Evolutionary conservation across 2,797 vertebrate species (phyloP), one percentile per base, ranked within the genome.

Genomic region (Myotis vivesi): DNA sequence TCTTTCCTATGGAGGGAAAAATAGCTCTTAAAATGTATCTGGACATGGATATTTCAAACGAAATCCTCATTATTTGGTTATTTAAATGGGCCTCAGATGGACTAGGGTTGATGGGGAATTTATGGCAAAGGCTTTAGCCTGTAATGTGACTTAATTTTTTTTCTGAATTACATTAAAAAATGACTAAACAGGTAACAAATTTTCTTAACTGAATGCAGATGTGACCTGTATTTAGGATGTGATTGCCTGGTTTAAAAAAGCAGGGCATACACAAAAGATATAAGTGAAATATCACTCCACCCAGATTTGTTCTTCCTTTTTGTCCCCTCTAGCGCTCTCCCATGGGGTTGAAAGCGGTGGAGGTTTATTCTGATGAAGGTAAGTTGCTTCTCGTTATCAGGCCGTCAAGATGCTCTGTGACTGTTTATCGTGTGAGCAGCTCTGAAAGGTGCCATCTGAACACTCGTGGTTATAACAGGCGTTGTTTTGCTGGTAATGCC

Each of bases 311-410:
- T 89, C 97, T 90, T 96, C 93, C 91, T 66, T 95, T 91, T 91
- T 96, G 83, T 96, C 92, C 86, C 96, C 94, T 97, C 97, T 96
- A 97, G 95, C 76, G 97, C 94, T 94, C 98, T 98, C 9, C 17
- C 85, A 97, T n/a, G 33, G 90, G 97, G 95, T 92, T 97, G 95
- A 97, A 98, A 97, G 55, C 96, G 92, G 90, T 87, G 62, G 97
- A 97, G 98, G 98, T 98, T 98, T 98, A 98, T 98, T 98, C 96
- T 97, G 95, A 98, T 96, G 97, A 95, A 96, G 95, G 95, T 96
- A 97, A 97, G 95, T 97, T 95, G 96, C 95, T 97, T 96, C 97
- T 86, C 23, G 93, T 98, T 97, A 98, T 97, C 97, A 95, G 96
- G 95, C 97, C 93, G 87, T 96, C 96, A 98, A 97, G 94, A 97